phyloP scores from a whole-genome alignment of 2,888 invertebrate genomes.

The Stegana nigrithorax region DNA sequence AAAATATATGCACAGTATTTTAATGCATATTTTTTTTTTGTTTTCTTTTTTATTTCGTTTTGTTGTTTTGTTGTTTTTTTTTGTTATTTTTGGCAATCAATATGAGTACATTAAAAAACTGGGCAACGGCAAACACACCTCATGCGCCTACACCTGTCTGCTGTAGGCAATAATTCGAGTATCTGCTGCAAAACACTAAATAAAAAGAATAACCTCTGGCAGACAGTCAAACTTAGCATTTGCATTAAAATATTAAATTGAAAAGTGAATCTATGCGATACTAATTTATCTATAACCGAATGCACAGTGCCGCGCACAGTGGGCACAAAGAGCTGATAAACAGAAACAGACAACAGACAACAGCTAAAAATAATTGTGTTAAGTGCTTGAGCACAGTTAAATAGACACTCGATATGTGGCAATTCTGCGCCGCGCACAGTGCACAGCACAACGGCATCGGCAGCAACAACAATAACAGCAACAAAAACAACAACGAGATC shows the following conservation, averaged over 20 bases:
- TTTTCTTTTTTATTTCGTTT: too few relatives aligned
- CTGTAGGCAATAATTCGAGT: not conserved
- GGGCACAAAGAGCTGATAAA: not conserved
- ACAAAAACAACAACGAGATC: not conserved
- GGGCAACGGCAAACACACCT: not conserved
- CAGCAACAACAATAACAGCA: too few relatives aligned
- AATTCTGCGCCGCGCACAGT: not conserved
- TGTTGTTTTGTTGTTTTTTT: too few relatives aligned
- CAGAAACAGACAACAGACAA: not conserved
- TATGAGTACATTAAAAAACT: too few relatives aligned
- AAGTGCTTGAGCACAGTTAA: conserved; percentile 9
- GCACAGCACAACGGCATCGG: too few relatives aligned
- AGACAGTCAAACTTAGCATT: not conserved
- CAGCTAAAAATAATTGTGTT: not conserved
- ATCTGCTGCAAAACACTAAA: not conserved
- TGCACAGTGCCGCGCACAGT: not conserved
- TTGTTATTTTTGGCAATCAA: not conserved
- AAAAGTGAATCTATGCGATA: conserved; percentile 16
- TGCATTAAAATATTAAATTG: conserved; percentile 13
- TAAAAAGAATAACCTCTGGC: not conserved
- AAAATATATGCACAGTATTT: too few relatives aligned
- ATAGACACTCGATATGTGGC: not conserved
- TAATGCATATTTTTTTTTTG: too few relatives aligned
- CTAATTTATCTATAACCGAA: conserved; percentile 10
- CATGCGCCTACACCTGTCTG: conserved; percentile 5